phyloP scores from a whole-genome alignment of 2,797 vertebrate genomes.

The Zenarchopterus dispar region DNA sequence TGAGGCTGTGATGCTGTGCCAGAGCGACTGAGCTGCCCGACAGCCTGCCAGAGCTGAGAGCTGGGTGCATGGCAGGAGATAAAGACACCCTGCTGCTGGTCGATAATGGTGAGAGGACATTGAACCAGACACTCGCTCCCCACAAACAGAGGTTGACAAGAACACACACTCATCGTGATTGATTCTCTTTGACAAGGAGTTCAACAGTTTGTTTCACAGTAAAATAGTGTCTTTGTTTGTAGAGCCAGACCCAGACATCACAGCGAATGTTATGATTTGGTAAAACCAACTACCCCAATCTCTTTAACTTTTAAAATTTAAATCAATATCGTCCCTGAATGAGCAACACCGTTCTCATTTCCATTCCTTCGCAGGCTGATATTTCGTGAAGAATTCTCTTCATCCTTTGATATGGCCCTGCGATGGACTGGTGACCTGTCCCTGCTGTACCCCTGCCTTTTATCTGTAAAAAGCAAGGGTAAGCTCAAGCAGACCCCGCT shows the following conservation, averaged over 20 bases:
- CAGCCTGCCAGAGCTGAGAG: slow-evolving; percentile 67
- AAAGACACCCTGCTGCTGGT: slow-evolving; percentile 76
- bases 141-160: slow-evolving; percentile 10
- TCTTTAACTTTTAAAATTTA: not conserved
- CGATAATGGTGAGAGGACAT: slow-evolving; percentile 68
- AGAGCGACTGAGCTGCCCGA: slow-evolving; percentile 61
- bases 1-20: slow-evolving; percentile 80
- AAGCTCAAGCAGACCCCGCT: too few species aligned
- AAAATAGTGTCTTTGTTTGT: slow-evolving; percentile 6
- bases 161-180: slow-evolving; percentile 28
- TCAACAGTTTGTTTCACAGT: slow-evolving; percentile 13
- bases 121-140: slow-evolving; percentile 25
- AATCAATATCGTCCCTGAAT: not conserved
- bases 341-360: not conserved
- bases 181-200: slow-evolving; percentile 40
- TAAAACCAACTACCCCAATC: not conserved
- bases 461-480: too few species aligned
- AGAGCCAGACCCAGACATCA: not conserved
- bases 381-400: not conserved
- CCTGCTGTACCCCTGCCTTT: too few species aligned
- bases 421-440: too few species aligned
- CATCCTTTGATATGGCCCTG: not conserved
- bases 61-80: slow-evolving; percentile 70
- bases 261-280: not conserved
- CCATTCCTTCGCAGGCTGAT: not conserved